Base-by-base conservation (phyloP, 2,113 vertebrate genomes). In the Oceanites oceanicus region DNA sequence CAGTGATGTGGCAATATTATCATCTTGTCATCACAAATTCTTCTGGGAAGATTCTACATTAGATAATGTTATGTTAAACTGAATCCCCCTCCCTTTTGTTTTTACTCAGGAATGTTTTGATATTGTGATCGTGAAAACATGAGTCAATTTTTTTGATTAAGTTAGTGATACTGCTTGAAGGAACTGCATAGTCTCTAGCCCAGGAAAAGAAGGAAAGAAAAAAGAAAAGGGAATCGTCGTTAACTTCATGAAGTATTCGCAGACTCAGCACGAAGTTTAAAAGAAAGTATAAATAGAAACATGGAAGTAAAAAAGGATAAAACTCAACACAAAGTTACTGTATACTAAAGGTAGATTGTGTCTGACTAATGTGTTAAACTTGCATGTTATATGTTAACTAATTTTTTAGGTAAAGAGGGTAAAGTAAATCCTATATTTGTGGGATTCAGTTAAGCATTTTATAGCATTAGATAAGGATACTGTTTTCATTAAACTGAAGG, bases 41-140 rank as follows among this genome's bases (percentile, higher is more conserved):
- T 94, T 18, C 68, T 90, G 75, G 90, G 83, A 93, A 94, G 90
- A 77, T 88, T 93, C 75, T 26, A 42, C 40, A 77, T 90, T 93
- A 94, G 83, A 93, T 96, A 74, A 93, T 68, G 72, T 94, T 94
- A 58, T 38, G 32, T 89, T 75, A 71, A 89, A 78, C 68, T 86
- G 76, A 92, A 92, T 94, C 72, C 63, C 72, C 68, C 73, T 94
- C 72, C 91, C 86, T 94, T 89, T 83, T 96, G 75, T 92, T 94
- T 91, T 94, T n/a, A 80, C 68, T 92, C 40, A 63, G 65, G 80
- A 95, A 84, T 94, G 86, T 84, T 96, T 96, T 1, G 1, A 53
- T 93, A 88, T 5, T 79, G 50, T 83, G 86, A 62, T 73, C 0
- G 1, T 86, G 63, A 89, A 97, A 95, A 76, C 18, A 80, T 80